Conservation (phyloP, 1,140 invertebrate genomes). For the Riptortus pedestris region DNA sequence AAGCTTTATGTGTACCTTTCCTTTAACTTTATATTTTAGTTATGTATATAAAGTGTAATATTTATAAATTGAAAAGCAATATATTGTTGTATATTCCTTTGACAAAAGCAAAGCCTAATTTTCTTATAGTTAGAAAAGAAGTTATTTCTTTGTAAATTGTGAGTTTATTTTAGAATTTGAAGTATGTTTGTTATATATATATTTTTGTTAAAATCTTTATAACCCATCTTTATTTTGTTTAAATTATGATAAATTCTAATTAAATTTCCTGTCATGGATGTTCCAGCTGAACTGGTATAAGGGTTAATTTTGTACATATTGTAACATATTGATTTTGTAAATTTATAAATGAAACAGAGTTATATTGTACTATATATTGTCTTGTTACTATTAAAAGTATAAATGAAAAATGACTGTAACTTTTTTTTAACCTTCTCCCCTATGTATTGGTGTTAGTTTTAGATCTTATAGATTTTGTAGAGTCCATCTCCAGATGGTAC, state of each 20-base stretch:
- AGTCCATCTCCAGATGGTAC: too few species aligned
- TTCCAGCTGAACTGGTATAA: conserved; percentile 5
- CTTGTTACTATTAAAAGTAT: conserved; percentile 11
- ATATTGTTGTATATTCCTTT: conserved; percentile 12
- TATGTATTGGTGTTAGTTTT: too few species aligned
- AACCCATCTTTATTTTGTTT: not conserved
- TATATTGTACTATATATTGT: conserved; percentile 11
- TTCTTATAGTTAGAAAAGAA: too few species aligned
- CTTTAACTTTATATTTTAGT: not conserved
- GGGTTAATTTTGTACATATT: conserved; percentile 8
- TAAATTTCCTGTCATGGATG: not conserved
- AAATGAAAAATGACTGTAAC: not conserved
- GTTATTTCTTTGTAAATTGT: too few species aligned
- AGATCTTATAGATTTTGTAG: too few species aligned
- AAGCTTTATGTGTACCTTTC: not conserved
- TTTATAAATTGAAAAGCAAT: not conserved
- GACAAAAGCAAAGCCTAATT: not conserved
- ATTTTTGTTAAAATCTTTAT: not conserved
- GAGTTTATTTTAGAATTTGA: too few species aligned
- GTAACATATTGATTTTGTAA: conserved; percentile 15
- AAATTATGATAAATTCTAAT: not conserved
- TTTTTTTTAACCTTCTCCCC: too few species aligned
- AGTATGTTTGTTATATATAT: too few species aligned
- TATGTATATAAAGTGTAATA: conserved; percentile 12
- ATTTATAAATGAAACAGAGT: conserved; percentile 9